Evolutionary conservation across 1,140 invertebrate species (phyloP).

Genomic region (Drosophila suzukii): DNA sequence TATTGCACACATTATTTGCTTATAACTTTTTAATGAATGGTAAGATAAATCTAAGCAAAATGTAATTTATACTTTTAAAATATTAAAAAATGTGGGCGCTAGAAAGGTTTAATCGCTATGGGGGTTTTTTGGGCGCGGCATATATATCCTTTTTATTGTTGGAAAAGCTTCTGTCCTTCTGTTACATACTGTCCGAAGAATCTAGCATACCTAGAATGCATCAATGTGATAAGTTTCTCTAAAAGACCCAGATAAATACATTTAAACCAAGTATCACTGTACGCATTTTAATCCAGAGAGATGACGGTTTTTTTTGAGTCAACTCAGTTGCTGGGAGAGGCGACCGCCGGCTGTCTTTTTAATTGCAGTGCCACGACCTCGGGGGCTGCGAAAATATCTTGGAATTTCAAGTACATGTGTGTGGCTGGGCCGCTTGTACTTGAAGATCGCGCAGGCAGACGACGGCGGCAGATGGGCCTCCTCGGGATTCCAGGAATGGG

Average conservation of each 20-base stretch:
- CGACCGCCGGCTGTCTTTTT: slow-evolving; percentile 73
- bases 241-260: neutral
- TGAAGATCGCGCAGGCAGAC: slow-evolving; percentile 44
- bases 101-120: too few species aligned
- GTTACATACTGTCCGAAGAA: too few species aligned
- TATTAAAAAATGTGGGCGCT: too few species aligned
- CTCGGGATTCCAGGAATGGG: slow-evolving; percentile 53
- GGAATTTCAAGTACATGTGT: slow-evolving; percentile 79
- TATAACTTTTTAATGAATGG: too few species aligned
- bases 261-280: slow-evolving; percentile 4
- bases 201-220: neutral
- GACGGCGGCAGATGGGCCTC: slow-evolving; percentile 49
- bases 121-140: too few species aligned
- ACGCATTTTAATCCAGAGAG: slow-evolving; percentile 19
- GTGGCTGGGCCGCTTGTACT: slow-evolving; percentile 41
- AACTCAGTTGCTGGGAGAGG: slow-evolving; percentile 41
- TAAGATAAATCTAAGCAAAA: too few species aligned
- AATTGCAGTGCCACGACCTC: slow-evolving; percentile 78
- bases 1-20: too few species aligned
- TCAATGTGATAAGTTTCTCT: neutral
- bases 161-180: too few species aligned
- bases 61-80: too few species aligned
- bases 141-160: too few species aligned
- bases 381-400: slow-evolving; percentile 76
- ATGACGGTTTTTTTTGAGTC: slow-evolving; percentile 59